Base-by-base conservation (phyloP, 53 echinoderm and acorn worm genomes). In the Holothuria leucospilota region DNA sequence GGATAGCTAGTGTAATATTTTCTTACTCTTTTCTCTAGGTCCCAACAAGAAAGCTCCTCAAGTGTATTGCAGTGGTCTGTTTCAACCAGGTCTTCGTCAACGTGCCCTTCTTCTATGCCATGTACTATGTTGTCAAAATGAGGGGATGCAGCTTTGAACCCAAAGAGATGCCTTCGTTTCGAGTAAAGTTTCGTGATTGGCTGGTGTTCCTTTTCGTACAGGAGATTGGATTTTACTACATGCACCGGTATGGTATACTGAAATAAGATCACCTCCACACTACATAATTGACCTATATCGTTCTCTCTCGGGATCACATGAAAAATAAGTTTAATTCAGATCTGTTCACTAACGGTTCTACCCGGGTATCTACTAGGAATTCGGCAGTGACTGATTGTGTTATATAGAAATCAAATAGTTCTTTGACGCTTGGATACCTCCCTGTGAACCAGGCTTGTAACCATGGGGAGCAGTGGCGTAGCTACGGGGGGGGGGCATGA, bases 191-290 rank as follows among this genome's bases (percentile, higher is more conserved):
- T 38, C 60, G 86, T 6, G 94, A 94, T 42, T 68, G 91, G 39
- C 61, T 82, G 24, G 91, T 88, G 24, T 91, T 86, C 53, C 27
- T 84, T 34, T 66, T 94, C 41, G 51, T 83, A 61, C 88, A 89
- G 68, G 94, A 94, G 24, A 68, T 91, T 46, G 89, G 75, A 8
- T 94, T 94, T 78, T 91, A 94, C 79, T 91, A 89, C 80, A 42
- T 77, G 7, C 91, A 89, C 89, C 88, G 91, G 94, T 91, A 27
- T 63, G 20, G 72, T 51, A 29, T 21, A 46, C 23, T 49, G 2
- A 56, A 5, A 7, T 11, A 2, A 46, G 46, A 46, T 46, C 8
- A 9, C 8, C 46, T 11, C 6, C 46, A 46, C 46, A 46, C 8
- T 46, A 46, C 11, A 11, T 46, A 0, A 46, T 46, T 46, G 46